Evolutionary conservation across 2,888 invertebrate genomes (phyloP).

Genomic region (Ferdinandea cuprea): DNA sequence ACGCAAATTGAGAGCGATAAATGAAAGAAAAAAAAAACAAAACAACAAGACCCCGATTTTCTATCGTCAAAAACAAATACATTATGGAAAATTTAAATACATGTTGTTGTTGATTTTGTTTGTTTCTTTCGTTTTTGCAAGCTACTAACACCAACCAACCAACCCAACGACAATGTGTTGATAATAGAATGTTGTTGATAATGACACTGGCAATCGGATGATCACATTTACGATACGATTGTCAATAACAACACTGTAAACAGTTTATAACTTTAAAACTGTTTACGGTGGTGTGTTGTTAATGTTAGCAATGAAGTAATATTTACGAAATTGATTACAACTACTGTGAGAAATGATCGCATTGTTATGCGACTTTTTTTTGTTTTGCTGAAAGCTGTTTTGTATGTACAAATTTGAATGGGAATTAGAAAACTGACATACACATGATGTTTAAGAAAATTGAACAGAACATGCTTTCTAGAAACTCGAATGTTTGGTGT

Average conservation of each 20-base stretch:
- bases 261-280: too few species aligned
- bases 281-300: too few species aligned
- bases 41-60: too few species aligned
- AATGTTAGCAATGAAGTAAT: background rate
- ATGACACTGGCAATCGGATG: slow-evolving; percentile 22
- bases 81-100: background rate
- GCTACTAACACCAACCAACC: background rate
- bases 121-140: too few species aligned
- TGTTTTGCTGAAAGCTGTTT: too few species aligned
- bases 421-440: too few species aligned
- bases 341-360: background rate
- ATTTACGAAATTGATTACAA: slow-evolving; percentile 5
- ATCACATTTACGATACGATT: slow-evolving; percentile 21
- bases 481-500: too few species aligned
- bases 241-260: slow-evolving; percentile 6
- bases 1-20: slow-evolving; percentile 5
- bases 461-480: too few species aligned
- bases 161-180: background rate
- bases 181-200: slow-evolving; percentile 3
- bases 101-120: too few species aligned
- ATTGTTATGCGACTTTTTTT: background rate
- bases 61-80: too few species aligned
- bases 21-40: background rate
- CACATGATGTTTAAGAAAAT: too few species aligned
- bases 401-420: too few species aligned